phyloP scores from a whole-genome alignment of 2,113 vertebrate genomes.

The Parotia lawesii region DNA sequence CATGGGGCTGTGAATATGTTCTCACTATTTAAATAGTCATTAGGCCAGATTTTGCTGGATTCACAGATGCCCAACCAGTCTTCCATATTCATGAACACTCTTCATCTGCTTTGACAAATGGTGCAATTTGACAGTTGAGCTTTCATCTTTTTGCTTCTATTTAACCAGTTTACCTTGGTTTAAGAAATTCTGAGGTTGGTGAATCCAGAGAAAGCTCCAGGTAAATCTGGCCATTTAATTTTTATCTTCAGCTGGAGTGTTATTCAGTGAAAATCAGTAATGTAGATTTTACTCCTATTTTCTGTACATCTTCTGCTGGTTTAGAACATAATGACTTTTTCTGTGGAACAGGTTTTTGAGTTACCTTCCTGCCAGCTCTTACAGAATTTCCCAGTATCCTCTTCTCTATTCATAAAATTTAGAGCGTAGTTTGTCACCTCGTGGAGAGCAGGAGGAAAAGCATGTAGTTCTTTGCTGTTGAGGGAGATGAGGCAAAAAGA shows the following conservation, averaged over 20 bases:
- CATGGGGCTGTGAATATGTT: not conserved
- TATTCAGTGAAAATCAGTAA: not conserved
- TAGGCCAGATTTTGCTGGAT: constrained; percentile 43
- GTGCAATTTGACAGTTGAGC: not conserved
- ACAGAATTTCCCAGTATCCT: not conserved
- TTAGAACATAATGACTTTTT: not conserved
- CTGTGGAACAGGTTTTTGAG: not conserved
- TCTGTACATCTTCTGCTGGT: not conserved
- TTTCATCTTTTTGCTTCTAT: not conserved
- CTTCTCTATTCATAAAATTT: not conserved
- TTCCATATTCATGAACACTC: constrained; percentile 46
- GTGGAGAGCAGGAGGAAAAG: not conserved
- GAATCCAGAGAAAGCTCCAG: not conserved
- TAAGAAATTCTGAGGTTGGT: not conserved
- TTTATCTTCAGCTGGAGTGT: not conserved
- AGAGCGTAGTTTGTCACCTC: not conserved
- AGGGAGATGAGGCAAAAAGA: not conserved
- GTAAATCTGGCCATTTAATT: not conserved
- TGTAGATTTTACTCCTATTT: not conserved
- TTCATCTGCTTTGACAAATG: constrained; percentile 41
- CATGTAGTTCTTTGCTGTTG: not conserved
- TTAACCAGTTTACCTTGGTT: not conserved
- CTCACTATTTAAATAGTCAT: constrained; percentile 51
- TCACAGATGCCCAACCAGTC: constrained; percentile 36
- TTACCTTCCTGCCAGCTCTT: not conserved